Conservation (phyloP, 2,888 invertebrate species). For the Lasiommata megera region DNA sequence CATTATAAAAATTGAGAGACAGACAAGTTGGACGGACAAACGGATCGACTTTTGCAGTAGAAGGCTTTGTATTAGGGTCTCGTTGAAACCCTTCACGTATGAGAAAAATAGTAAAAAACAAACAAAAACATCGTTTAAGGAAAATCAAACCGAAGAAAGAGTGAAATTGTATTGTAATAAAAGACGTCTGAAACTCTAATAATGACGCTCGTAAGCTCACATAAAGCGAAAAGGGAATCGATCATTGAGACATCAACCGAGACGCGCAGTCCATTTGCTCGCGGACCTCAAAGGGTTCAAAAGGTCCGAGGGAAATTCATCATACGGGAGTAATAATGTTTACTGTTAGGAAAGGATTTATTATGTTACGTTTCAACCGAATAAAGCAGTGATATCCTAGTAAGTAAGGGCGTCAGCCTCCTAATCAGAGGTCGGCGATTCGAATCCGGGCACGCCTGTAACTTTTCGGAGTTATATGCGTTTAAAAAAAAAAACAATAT, state of each 20-base stretch:
- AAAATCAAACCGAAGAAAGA: not conserved
- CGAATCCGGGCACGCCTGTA: too few relatives aligned
- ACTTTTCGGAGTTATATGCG: too few relatives aligned
- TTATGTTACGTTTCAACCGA: not conserved
- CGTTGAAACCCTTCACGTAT: too few relatives aligned
- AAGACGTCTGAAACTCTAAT: not conserved
- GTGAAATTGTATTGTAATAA: not conserved
- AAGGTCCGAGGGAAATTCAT: slow-evolving; percentile 4
- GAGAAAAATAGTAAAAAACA: too few relatives aligned
- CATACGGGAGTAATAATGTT: slow-evolving; percentile 6
- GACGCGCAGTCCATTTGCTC: slow-evolving; percentile 18
- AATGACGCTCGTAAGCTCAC: not conserved
- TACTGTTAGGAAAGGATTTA: not conserved
- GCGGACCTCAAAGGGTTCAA: slow-evolving; percentile 17
- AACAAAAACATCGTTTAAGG: not conserved
- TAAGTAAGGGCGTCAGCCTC: too few relatives aligned
- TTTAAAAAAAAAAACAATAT: too few relatives aligned
- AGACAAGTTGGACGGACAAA: too few relatives aligned
- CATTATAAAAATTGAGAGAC: too few relatives aligned
- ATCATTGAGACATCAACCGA: slow-evolving; percentile 13
- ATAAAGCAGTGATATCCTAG: too few relatives aligned
- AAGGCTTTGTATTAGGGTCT: too few relatives aligned
- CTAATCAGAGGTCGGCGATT: too few relatives aligned
- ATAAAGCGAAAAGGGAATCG: slow-evolving; percentile 4
- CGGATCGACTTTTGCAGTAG: too few relatives aligned